A percentile compares a stretch with the other conserved stretches of the same genome.
phyloP scores from a whole-genome alignment of 1,140 invertebrate genomes.

The Steinernema khuongi region DNA sequence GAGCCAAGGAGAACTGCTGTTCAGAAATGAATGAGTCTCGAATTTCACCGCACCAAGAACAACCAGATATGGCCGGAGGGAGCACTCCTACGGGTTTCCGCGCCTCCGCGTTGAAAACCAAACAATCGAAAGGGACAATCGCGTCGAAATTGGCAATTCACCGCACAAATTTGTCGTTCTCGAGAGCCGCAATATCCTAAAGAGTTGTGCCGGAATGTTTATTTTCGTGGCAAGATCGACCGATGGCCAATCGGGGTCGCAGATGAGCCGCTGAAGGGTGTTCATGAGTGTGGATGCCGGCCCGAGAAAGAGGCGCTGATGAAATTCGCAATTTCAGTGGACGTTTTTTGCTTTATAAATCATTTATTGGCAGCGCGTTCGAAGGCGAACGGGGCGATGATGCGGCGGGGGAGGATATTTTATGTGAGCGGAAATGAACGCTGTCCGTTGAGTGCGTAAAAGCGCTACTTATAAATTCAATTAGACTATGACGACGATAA shows the following conservation, averaged over 20 bases:
- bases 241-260: not conserved
- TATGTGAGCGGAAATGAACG: not conserved
- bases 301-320: not conserved
- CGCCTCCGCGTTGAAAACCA: too few relatives aligned
- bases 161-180: not conserved
- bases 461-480: too few relatives aligned
- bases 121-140: not conserved
- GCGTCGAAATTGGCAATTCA: not conserved
- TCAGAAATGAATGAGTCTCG: not conserved
- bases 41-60: not conserved
- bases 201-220: not conserved
- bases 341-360: constrained; percentile 15
- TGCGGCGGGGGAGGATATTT: not conserved
- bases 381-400: too few relatives aligned
- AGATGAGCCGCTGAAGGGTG: constrained; percentile 1
- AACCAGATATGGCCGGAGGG: not conserved
- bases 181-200: not conserved
- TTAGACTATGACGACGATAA: too few relatives aligned
- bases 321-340: not conserved
- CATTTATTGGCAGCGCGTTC: too few relatives aligned
- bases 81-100: not conserved
- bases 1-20: not conserved
- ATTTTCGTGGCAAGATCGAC: not conserved
- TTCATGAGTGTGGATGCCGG: not conserved
- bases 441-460: too few relatives aligned